phyloP scores from a whole-genome alignment of 2,113 vertebrate species.

The Cairina moschata region DNA sequence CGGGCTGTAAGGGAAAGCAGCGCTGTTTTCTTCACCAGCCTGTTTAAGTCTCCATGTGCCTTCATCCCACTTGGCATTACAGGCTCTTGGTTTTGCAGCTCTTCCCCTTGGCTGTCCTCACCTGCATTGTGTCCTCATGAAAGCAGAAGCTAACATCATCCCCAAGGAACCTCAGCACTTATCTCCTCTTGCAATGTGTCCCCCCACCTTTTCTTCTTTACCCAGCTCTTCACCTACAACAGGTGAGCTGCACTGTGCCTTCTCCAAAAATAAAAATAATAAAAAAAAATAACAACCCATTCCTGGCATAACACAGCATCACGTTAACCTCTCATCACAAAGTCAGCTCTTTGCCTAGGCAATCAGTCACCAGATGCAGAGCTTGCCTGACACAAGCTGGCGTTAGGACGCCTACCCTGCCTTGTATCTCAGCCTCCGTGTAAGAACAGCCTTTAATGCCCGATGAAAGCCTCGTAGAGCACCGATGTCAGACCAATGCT shows the following conservation, averaged over 20 bases:
- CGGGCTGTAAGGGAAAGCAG: background rate
- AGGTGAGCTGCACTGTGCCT: background rate
- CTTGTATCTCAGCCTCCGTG: rapidly evolving
- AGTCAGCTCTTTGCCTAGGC: background rate
- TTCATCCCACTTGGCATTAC: background rate
- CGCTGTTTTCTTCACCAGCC: background rate
- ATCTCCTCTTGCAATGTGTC: background rate
- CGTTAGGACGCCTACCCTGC: background rate
- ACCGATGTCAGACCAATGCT: background rate
- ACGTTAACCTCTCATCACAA: background rate
- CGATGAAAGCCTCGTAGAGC: background rate
- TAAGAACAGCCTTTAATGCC: background rate
- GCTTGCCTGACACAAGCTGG: background rate
- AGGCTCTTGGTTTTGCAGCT: background rate
- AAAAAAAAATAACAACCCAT: background rate
- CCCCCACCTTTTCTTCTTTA: background rate
- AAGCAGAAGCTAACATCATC: background rate
- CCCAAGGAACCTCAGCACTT: background rate
- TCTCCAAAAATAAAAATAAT: background rate
- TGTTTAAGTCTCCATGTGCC: background rate
- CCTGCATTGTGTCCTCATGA: rapidly evolving
- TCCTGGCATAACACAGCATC: background rate
- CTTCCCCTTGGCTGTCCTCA: background rate
- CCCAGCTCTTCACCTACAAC: background rate
- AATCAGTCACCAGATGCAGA: background rate